phyloP scores from a whole-genome alignment of 2,113 vertebrate genomes.

The Eupsittula cactorum region DNA sequence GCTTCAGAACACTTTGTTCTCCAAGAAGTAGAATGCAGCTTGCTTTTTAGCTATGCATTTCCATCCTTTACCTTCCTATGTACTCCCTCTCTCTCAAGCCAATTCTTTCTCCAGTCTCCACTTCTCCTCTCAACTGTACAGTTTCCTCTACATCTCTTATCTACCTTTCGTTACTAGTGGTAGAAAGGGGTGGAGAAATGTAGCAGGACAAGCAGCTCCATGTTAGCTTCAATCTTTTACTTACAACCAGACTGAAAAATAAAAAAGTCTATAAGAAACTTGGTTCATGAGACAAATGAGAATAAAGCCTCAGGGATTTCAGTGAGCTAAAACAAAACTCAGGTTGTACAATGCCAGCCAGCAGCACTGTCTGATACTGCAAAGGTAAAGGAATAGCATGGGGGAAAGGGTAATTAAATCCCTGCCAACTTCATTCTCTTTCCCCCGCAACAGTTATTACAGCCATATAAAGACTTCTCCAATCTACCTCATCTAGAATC shows the following conservation, averaged over 20 bases:
- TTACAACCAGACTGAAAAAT: not conserved
- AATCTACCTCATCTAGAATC: conserved; percentile 47
- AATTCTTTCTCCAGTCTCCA: not conserved
- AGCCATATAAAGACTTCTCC: not conserved
- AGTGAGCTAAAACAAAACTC: conserved; percentile 2
- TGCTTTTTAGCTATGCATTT: not conserved
- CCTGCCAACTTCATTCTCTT: not conserved
- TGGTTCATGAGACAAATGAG: not conserved
- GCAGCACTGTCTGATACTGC: not conserved
- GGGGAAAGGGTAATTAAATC: not conserved
- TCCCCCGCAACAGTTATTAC: not conserved
- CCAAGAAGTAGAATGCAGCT: not conserved
- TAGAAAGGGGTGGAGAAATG: not conserved
- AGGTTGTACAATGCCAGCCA: not conserved
- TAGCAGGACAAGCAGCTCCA: not conserved
- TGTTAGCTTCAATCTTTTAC: not conserved
- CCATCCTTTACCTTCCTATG: not conserved
- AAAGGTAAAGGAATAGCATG: not conserved
- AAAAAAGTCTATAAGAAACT: not conserved
- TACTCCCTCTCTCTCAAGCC: not conserved
- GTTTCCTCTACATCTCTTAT: not conserved
- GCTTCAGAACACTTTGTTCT: not conserved
- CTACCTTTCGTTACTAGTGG: not conserved
- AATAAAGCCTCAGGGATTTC: conserved; percentile 51
- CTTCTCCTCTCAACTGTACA: not conserved